Conservation (phyloP, 2,797 vertebrate genomes). For the Hyperoplus immaculatus region DNA sequence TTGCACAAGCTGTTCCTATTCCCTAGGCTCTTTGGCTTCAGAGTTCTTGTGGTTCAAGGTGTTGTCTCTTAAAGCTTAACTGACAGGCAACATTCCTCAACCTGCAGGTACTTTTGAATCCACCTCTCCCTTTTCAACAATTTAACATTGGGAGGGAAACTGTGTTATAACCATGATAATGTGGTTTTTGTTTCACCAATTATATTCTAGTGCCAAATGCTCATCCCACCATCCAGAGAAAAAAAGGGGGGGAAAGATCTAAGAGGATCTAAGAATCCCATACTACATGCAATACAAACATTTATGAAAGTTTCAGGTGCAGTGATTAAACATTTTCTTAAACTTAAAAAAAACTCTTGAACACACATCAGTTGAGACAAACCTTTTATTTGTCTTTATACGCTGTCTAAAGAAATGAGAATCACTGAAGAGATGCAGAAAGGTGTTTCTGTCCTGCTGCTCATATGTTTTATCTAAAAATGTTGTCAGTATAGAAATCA, state of each 20-base stretch:
- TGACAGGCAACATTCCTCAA: constrained; percentile 49
- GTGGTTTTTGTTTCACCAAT: background rate
- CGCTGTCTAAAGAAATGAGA: too few relatives aligned
- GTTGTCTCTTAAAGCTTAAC: constrained; percentile 37
- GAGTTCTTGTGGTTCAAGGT: constrained; percentile 39
- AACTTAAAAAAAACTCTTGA: constrained; percentile 5
- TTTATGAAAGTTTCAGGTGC: background rate
- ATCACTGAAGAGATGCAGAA: background rate
- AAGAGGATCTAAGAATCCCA: too few relatives aligned
- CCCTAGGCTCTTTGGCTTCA: background rate
- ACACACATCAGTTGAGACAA: constrained; percentile 7
- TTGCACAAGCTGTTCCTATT: background rate
- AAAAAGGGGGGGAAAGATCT: too few relatives aligned
- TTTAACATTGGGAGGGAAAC: background rate
- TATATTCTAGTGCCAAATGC: background rate
- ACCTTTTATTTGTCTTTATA: background rate
- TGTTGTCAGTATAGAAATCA: background rate
- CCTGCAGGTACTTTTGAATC: constrained; percentile 10
- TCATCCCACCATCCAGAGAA: too few relatives aligned
- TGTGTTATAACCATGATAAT: background rate
- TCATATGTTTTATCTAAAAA: background rate
- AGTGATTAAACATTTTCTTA: background rate
- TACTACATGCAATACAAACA: too few relatives aligned
- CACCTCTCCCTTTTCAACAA: constrained; percentile 2
- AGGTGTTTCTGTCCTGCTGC: background rate